These are phyloP conservation scores for Brachypterus glaber DNA, from an alignment of 2,888 invertebrate genomes.

Conservation along the genomic window DNA sequence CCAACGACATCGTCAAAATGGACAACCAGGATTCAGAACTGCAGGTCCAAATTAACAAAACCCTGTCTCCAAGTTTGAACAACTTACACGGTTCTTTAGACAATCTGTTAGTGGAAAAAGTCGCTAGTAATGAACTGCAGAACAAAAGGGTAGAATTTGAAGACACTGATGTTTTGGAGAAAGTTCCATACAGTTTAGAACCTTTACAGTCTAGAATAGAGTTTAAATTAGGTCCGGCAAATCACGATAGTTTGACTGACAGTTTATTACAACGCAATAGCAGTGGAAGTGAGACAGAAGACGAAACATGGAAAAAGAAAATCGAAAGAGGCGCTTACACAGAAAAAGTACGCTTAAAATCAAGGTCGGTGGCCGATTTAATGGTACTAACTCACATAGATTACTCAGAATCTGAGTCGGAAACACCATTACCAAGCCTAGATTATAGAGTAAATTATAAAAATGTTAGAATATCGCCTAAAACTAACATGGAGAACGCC, in stretches of 20 bases:
- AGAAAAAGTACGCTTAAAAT: conserved; percentile 56
- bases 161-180: too few relatives aligned
- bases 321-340: conserved; percentile 51
- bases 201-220: conserved; percentile 24
- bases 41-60: conserved; percentile 32
- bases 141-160: not conserved
- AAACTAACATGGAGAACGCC: conserved; percentile 33
- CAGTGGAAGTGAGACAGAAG: conserved; percentile 53
- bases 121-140: conserved; percentile 26
- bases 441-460: conserved; percentile 35
- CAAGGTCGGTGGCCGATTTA: conserved; percentile 56
- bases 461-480: conserved; percentile 38
- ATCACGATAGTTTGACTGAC: conserved; percentile 28
- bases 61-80: conserved; percentile 45
- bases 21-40: conserved; percentile 41
- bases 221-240: conserved; percentile 37
- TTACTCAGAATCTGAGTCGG: conserved; percentile 50
- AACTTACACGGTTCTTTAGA: conserved; percentile 64
- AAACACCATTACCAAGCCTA: conserved; percentile 40
- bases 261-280: conserved; percentile 31
- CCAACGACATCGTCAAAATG: conserved; percentile 51
- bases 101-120: conserved; percentile 25
- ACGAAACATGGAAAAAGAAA: conserved; percentile 51
- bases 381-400: conserved; percentile 60
- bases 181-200: too few relatives aligned